Evolutionary conservation across 2,888 invertebrate genomes (phyloP).

Genomic region (Napeogenes inachia): DNA sequence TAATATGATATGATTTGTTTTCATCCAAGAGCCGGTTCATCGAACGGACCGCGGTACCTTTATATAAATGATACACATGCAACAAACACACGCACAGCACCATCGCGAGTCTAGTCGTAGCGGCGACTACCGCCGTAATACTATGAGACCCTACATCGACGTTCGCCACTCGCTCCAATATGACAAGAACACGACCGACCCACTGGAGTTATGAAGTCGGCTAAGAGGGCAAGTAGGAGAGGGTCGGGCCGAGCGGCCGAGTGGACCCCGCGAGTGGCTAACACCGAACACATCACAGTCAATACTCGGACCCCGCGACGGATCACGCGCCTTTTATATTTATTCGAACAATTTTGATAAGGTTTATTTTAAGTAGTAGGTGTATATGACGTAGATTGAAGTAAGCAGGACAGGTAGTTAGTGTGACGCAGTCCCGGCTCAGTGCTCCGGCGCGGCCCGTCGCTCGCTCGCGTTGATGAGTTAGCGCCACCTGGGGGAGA

Average conservation of each 20-base stretch:
- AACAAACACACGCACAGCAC: constrained; percentile 23
- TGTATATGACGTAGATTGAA: no score
- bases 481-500: constrained; percentile 29
- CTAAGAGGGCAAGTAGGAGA: no score
- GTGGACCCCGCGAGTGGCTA: constrained; percentile 22
- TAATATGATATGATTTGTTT: neutral
- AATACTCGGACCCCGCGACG: constrained; percentile 24
- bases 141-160: neutral
- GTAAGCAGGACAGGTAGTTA: no score
- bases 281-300: constrained; percentile 33
- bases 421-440: neutral
- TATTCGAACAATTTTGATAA: neutral
- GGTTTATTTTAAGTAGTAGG: no score
- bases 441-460: neutral
- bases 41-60: no score
- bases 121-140: neutral
- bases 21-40: no score
- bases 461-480: neutral
- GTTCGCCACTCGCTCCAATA: no score
- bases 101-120: constrained; percentile 25
- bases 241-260: no score
- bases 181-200: no score
- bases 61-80: no score
- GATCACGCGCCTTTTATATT: constrained; percentile 2
- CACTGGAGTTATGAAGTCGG: no score